A percentile compares a stretch with the other conserved stretches of the same genome.
Evolutionary conservation across 2,113 vertebrate genomes (phyloP).

Genomic region (Zosterops japonicus): DNA sequence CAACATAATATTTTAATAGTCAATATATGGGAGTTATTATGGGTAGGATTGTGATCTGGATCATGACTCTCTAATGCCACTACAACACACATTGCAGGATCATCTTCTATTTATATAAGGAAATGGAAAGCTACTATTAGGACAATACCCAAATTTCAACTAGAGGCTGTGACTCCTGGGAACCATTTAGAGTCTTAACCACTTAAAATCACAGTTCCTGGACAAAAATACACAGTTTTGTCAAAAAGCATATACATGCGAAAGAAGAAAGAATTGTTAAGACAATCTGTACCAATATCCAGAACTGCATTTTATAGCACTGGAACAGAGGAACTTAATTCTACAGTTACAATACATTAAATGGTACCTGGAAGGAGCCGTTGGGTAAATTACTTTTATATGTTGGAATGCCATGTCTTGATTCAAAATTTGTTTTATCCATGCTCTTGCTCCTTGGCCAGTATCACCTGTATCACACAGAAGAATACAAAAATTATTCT

Average conservation of each 20-base stretch:
- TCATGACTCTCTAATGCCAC: neutral
- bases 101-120: neutral
- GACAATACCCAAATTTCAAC: neutral
- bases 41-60: neutral
- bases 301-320: neutral
- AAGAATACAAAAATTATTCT: neutral
- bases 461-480: constrained; percentile 79
- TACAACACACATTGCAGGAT: neutral
- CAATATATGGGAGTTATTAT: neutral
- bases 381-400: constrained; percentile 89
- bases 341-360: neutral
- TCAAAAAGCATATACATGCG: neutral
- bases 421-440: constrained; percentile 82
- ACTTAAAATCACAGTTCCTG: neutral
- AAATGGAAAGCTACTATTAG: neutral
- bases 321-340: neutral
- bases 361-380: constrained; percentile 83
- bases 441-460: constrained; percentile 79
- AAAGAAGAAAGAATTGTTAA: neutral
- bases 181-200: neutral
- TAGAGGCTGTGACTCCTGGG: neutral
- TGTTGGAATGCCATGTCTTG: constrained; percentile 85
- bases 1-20: neutral
- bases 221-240: neutral
- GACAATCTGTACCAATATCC: neutral